Conservation (phyloP, 1,140 invertebrate genomes). For the Procambarus virginalis region DNA sequence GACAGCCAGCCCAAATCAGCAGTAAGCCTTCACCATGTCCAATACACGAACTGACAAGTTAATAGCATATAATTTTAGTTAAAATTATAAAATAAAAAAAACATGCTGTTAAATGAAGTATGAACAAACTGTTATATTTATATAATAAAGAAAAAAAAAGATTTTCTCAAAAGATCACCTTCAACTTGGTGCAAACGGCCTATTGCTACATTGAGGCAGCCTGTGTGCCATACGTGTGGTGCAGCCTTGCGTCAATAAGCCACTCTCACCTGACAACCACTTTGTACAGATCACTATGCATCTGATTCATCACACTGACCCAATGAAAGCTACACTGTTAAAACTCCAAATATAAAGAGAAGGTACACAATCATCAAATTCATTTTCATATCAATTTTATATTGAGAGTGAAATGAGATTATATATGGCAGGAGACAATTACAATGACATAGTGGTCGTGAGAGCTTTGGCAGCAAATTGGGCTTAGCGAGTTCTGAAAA, state of each 20-base stretch:
- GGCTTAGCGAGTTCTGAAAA: slow-evolving; percentile 5
- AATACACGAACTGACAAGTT: slow-evolving; percentile 46
- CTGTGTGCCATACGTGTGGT: slow-evolving; percentile 27
- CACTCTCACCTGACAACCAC: slow-evolving; percentile 62
- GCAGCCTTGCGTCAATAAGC: slow-evolving; percentile 59
- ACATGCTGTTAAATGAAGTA: slow-evolving; percentile 32
- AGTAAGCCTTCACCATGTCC: slow-evolving; percentile 59
- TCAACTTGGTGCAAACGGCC: slow-evolving; percentile 37
- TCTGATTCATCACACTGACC: slow-evolving; percentile 18
- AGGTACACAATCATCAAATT: not conserved
- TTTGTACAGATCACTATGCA: slow-evolving; percentile 60
- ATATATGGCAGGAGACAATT: slow-evolving; percentile 36
- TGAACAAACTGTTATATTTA: slow-evolving; percentile 15
- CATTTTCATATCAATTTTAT: not conserved
- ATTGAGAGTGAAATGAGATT: not conserved
- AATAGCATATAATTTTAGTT: slow-evolving; percentile 16
- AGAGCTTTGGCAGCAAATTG: slow-evolving; percentile 62
- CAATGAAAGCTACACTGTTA: not conserved
- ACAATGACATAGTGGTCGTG: slow-evolving; percentile 36
- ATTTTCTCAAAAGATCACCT: not conserved
- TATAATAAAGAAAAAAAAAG: not conserved
- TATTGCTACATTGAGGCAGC: slow-evolving; percentile 55
- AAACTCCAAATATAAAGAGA: not conserved
- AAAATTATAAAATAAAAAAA: slow-evolving; percentile 30
- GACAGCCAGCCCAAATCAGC: slow-evolving; percentile 60